Evolutionary conservation across 2,113 vertebrate species (phyloP).

Genomic region (Glaucomys volans): DNA sequence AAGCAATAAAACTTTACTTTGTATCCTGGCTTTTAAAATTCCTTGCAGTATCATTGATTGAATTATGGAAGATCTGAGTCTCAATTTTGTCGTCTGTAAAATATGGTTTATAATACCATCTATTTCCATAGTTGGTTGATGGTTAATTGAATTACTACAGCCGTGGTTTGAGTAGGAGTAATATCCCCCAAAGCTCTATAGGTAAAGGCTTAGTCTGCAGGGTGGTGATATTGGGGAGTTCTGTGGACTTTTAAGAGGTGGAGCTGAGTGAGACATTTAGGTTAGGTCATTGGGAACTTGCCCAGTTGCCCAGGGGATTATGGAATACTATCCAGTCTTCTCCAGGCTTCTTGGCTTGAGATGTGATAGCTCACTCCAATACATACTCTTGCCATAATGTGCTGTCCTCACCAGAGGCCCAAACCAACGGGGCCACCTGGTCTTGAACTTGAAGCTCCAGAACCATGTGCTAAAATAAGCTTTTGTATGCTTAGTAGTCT

Average conservation of each 20-base stretch:
- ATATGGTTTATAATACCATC: background rate
- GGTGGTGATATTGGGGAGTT: background rate
- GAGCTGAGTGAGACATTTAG: background rate
- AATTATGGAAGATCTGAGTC: background rate
- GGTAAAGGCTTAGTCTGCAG: background rate
- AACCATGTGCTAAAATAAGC: background rate
- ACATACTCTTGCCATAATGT: background rate
- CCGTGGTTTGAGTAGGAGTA: background rate
- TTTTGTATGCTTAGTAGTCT: background rate
- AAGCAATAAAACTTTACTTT: constrained; percentile 23
- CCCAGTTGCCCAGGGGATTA: background rate
- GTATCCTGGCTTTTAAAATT: background rate
- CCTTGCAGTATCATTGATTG: background rate
- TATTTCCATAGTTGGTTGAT: background rate
- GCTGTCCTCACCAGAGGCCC: background rate
- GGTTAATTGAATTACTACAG: background rate
- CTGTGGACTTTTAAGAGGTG: background rate
- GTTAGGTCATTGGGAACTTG: background rate
- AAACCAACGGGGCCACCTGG: background rate
- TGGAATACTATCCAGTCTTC: background rate
- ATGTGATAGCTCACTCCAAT: background rate
- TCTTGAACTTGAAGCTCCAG: background rate
- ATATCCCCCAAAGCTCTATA: background rate
- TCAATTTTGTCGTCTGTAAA: constrained; percentile 24
- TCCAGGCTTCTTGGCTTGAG: background rate